Evolutionary conservation across 35 echinoderm and acorn worm species (phyloP).

Genomic region (Lytechinus variegatus): DNA sequence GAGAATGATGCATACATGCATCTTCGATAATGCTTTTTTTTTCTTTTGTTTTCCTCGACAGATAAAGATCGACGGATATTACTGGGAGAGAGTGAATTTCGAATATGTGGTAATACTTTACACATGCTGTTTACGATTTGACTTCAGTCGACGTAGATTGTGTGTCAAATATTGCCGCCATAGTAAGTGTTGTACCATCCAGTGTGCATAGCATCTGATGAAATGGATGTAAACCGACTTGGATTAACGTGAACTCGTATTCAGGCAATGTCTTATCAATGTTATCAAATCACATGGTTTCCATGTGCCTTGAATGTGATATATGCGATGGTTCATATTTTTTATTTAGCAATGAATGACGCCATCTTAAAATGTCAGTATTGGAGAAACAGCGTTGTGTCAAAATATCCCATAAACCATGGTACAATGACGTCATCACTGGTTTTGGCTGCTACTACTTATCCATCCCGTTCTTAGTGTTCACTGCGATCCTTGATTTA

Average conservation of each 20-base stretch:
- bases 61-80: no score
- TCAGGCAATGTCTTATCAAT: not conserved
- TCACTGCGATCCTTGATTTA: conserved; percentile 98
- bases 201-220: not conserved
- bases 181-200: no score
- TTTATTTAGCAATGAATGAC: not conserved
- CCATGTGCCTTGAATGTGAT: not conserved
- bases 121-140: no score
- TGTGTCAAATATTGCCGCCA: no score
- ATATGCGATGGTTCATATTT: not conserved
- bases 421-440: not conserved
- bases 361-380: not conserved
- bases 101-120: no score
- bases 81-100: no score
- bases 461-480: conserved; percentile 87
- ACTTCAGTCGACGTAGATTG: no score
- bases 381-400: not conserved
- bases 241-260: not conserved
- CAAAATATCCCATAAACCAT: not conserved
- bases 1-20: not conserved
- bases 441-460: not conserved
- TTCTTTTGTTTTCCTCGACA: no score
- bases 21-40: no score
- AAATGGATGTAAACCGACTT: not conserved
- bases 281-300: not conserved